Percentiles rank a stretch among this genome's conserved stretches.
Conservation (phyloP, 2,888 invertebrate genomes). For the Rhagium mordax region DNA sequence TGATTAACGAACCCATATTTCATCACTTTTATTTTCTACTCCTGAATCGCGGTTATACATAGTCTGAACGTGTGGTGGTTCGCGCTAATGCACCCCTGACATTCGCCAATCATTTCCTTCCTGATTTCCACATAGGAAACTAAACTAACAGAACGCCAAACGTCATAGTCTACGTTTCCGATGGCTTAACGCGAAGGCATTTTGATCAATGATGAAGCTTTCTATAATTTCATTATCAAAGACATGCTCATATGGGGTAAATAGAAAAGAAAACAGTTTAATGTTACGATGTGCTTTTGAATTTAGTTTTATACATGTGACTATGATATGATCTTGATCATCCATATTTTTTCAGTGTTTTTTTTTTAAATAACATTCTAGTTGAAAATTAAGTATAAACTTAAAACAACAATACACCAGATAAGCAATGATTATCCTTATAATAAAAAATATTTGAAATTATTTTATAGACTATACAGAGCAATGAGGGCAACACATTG, state of each 20-base stretch:
- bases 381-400: no score
- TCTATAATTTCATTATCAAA: background rate
- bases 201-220: background rate
- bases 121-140: constrained; percentile 31
- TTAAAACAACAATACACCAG: no score
- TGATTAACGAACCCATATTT: constrained; percentile 19
- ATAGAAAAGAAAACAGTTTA: no score
- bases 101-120: constrained; percentile 64
- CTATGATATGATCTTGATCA: no score
- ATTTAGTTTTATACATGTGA: no score
- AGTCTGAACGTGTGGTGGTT: constrained; percentile 54
- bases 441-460: no score
- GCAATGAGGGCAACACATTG: no score
- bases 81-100: constrained; percentile 60
- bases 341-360: no score
- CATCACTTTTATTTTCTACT: constrained; percentile 40
- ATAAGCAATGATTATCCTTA: no score
- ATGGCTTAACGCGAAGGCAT: background rate
- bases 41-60: constrained; percentile 36
- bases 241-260: background rate
- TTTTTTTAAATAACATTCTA: no score
- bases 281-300: no score
- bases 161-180: constrained; percentile 8
- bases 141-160: constrained; percentile 16
- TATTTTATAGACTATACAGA: no score